These are phyloP conservation scores for Drosophila persimilis DNA, from an alignment of 1,140 invertebrate genomes.

Conservation along the genomic window DNA sequence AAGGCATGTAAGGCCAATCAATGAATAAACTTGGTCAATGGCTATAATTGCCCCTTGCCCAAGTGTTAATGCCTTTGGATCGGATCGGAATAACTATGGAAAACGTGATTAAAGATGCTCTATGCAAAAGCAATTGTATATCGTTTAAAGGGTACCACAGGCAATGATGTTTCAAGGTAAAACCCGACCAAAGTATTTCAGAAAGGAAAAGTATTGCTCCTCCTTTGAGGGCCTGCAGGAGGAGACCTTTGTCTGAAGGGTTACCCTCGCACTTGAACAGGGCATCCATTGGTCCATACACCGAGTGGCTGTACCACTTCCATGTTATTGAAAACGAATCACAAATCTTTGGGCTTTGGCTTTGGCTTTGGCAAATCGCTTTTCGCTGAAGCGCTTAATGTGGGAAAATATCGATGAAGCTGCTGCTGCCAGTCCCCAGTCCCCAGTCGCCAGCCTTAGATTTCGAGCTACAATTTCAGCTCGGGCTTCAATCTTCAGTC, in stretches of 20 bases:
- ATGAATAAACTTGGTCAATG: slow-evolving; percentile 72
- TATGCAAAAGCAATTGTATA: slow-evolving; percentile 63
- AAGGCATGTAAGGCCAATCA: slow-evolving; percentile 74
- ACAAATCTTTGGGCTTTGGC: slow-evolving; percentile 44
- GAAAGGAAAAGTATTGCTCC: too few relatives aligned
- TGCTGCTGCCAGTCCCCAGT: background rate
- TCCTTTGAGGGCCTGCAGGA: too few relatives aligned
- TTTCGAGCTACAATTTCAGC: background rate
- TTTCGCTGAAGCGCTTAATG: slow-evolving; percentile 44
- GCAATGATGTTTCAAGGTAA: background rate
- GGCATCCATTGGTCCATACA: slow-evolving; percentile 29
- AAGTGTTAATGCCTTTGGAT: slow-evolving; percentile 61
- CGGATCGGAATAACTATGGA: slow-evolving; percentile 63
- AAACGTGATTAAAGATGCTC: slow-evolving; percentile 80
- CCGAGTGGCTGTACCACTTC: slow-evolving; percentile 24
- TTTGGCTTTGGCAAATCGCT: slow-evolving; percentile 42
- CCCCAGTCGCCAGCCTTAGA: background rate
- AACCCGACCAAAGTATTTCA: too few relatives aligned
- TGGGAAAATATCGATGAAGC: slow-evolving; percentile 55
- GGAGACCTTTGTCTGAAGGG: too few relatives aligned
- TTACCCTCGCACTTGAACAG: background rate
- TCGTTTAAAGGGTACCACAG: slow-evolving; percentile 17
- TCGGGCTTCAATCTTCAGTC: background rate
- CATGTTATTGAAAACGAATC: slow-evolving; percentile 57
- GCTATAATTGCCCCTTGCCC: slow-evolving; percentile 59